Evolutionary conservation across 1,140 invertebrate species (phyloP), one percentile per base, ranked within the genome.

Genomic region (Cydia splendana): DNA sequence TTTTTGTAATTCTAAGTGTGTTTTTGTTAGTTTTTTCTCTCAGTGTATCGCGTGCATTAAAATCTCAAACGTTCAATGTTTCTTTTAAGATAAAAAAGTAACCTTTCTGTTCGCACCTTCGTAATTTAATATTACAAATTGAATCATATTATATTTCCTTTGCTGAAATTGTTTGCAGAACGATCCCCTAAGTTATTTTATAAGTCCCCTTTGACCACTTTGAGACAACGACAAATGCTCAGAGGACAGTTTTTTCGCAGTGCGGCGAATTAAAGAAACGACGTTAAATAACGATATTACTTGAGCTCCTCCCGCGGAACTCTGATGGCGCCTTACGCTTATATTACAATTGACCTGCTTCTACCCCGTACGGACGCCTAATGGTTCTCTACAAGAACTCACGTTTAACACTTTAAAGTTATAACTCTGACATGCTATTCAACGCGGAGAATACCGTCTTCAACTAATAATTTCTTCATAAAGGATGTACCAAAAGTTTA

Each of bases 211-310:
- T 69, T 42, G 67, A 71, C 4, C 18, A 42, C 38, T 71, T 45
- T 18, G 38, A n/a, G 67, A 71, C 67, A 71, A 3, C 28, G 28
- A 71, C 67, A 71, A 42, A 42, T 38, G 67, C 15, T 18, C 67
- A n/a, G 67, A 38, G 20, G 28, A 20, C 45, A 42, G 67, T 71
- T 71, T 71, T 71, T 45, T 71, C 18, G 67, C 67, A 42, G 34
- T 71, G 34, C 67, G 67, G 67, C 13, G 30, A 18, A 20, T 18
- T n/a, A n/a, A 67, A 18, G 30, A 4, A 20, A 42, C 67, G 67
- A 9, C n/a, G 67, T 71, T 38, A 71, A 71, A 45, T 71, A 71
- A 71, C 13, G 67, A 71, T 69, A 69, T 69, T 69, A 3, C 12
- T 24, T n/a, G 15, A 69, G 30, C 12, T 69, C 5, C 51, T n/a